Evolutionary conservation across 2,888 invertebrate genomes (phyloP).

Genomic region (Nemurella pictetii): DNA sequence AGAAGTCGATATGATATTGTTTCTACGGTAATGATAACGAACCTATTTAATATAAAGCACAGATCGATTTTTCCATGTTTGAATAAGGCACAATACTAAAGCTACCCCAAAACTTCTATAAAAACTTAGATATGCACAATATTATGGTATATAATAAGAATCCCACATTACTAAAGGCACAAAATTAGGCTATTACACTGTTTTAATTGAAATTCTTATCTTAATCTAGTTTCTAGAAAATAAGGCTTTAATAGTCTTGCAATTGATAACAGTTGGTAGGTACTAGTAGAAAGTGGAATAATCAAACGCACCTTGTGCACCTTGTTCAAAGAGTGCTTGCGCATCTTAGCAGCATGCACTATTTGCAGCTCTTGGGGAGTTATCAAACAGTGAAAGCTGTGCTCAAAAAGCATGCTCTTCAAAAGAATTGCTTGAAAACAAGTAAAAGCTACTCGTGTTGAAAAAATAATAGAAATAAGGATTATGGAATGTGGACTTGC

Average conservation of each 20-base stretch:
- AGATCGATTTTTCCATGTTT: constrained; percentile 23
- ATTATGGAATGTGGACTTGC: not conserved
- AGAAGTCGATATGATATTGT: constrained; percentile 11
- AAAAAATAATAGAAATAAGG: not conserved
- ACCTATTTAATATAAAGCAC: constrained; percentile 27
- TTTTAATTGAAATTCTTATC: constrained; percentile 19
- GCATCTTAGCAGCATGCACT: not conserved
- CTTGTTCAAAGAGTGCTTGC: not conserved
- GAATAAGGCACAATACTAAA: constrained; percentile 31
- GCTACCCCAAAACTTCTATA: constrained; percentile 33
- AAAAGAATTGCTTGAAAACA: not conserved
- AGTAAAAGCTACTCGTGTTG: not conserved
- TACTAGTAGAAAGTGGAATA: constrained; percentile 7
- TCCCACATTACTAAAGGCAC: constrained; percentile 31
- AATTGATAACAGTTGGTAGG: not conserved
- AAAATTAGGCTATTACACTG: constrained; percentile 29
- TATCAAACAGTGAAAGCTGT: not conserved
- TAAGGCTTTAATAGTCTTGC: constrained; percentile 25
- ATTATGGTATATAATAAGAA: constrained; percentile 1
- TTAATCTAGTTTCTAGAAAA: constrained; percentile 25
- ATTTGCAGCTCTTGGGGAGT: not conserved
- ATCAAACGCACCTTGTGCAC: not conserved
- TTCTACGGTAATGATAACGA: not conserved
- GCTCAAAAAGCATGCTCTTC: not conserved
- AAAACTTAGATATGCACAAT: constrained; percentile 31